Evolutionary conservation across 1,140 invertebrate species (phyloP), one percentile per base, ranked within the genome.

Genomic region (Adelges cooleyi): DNA sequence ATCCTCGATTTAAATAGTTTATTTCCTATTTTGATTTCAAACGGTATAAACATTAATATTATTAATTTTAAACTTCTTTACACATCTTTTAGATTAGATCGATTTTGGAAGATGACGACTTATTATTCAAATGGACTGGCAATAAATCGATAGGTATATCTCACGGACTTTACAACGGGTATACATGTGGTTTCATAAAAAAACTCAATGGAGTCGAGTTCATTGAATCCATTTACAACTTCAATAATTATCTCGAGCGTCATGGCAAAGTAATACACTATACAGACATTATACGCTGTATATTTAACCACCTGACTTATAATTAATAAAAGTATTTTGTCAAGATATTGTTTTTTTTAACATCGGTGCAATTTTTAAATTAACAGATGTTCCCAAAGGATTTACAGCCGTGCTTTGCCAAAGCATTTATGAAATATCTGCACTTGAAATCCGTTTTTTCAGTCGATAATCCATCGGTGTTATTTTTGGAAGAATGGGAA

Each of bases 341-440:
- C n/a, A n/a, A n/a, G n/a, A n/a, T n/a, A n/a, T n/a, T n/a, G n/a
- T n/a, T n/a, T n/a, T n/a, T n/a, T 33, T 33, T 33, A 6, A 6
- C 29, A 33, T 33, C 11, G n/a, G 10, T 44, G 4, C 15, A 44
- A 62, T 22, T n/a, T 10, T 9, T 62, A 9, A 17, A 42, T 44
- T 27, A 20, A 62, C n/a, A 62, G 56, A 42, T 29, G 17, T 62
- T 62, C 22, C 56, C 56, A 48, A 62, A 62, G 46, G 46, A 46
- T 6, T 62, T 62, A 33, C 56, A 62, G 25, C 13, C 27, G 8
- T 62, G 56, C 46, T 23, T 62, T n/a, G 42, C 56, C 0, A 20
- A 62, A 62, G 56, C 23, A 48, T 62, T 62, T 62, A 62, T 33
- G 6, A 62, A 62, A 29, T 62, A 62, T 62, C 56, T 62, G 1